Conservation (phyloP, 2,113 vertebrate genomes). For the Nipponia nippon region DNA sequence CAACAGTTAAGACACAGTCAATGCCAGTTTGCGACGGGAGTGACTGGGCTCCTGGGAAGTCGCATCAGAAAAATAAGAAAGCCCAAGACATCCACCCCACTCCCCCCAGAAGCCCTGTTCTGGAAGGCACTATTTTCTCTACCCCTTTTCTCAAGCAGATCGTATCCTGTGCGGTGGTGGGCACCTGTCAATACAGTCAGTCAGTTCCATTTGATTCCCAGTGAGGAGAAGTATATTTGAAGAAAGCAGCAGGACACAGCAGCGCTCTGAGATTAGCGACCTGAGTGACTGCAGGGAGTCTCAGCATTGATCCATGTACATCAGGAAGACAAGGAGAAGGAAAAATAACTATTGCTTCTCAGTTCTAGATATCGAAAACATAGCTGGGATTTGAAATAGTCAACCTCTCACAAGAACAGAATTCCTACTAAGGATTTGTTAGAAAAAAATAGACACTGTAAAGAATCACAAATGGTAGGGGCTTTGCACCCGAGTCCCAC, state of each 20-base stretch:
- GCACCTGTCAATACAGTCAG: neutral
- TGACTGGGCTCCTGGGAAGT: neutral
- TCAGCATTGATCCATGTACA: neutral
- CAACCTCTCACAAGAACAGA: fast-evolving
- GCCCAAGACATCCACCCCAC: neutral
- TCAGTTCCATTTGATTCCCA: too few species aligned
- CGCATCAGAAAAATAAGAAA: neutral
- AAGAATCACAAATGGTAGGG: neutral
- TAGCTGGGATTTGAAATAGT: neutral
- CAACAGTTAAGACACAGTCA: neutral
- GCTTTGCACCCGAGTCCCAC: neutral
- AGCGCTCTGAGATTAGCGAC: neutral
- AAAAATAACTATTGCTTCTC: neutral
- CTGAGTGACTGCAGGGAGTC: neutral
- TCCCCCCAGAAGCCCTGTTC: fast-evolving
- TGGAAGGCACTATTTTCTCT: neutral
- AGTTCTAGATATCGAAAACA: fast-evolving
- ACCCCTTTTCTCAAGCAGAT: neutral
- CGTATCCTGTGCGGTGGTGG: neutral
- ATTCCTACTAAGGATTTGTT: neutral
- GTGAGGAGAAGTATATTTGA: neutral
- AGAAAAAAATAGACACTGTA: neutral
- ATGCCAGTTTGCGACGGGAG: neutral
- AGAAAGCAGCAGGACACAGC: neutral
- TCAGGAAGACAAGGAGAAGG: neutral